Base-by-base conservation (phyloP, 1,140 invertebrate genomes). In the Calycopis cecrops region DNA sequence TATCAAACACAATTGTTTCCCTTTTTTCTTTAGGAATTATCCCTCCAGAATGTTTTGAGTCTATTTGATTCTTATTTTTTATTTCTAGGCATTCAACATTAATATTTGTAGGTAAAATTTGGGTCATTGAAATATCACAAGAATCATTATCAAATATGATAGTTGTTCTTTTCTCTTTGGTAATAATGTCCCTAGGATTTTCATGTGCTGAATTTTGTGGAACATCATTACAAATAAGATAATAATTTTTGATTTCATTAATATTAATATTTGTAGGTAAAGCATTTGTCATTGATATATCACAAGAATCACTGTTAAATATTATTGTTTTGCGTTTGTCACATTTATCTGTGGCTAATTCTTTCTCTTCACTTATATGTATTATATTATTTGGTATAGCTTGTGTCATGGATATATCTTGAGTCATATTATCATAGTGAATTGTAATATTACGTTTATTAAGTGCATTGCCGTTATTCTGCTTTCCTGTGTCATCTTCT, bases 201-300 rank as follows among this genome's bases (percentile, higher is more conserved):
- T 48, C 28, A 42, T 40, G 10, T 34, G 48, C 10, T 48, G 44
- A 12, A 34, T 35, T 17, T 44, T 42, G n/a, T 47, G 28, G 35
- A 16, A 14, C 40, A 44, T 44, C 6, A 6, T 6, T 28, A 28
- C 21, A 28, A 28, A 2, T 28, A 3, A 6, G 21, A 28, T 28
- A 6, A 28, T 28, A 2, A 28, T 3, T 17, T 4, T 14, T 16
- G 6, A 17, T 16, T 9, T 16, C 16, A 10, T 44, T 44, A 9
- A 35, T 9, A 49, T 35, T 33, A 12, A 35, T 50, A 60, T 72
- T 67, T 28, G 61, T 21, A 1, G 63, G 65, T 50, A 77, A 17
- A 33, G 66, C 65, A 50, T 69, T 66, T 33, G 75, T 72, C 1
- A 76, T 65, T n/a, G 72, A 79, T 11, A 77, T 70, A 40, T 78